Conservation (phyloP, 1,140 invertebrate genomes). For the Bombus sylvicola region DNA sequence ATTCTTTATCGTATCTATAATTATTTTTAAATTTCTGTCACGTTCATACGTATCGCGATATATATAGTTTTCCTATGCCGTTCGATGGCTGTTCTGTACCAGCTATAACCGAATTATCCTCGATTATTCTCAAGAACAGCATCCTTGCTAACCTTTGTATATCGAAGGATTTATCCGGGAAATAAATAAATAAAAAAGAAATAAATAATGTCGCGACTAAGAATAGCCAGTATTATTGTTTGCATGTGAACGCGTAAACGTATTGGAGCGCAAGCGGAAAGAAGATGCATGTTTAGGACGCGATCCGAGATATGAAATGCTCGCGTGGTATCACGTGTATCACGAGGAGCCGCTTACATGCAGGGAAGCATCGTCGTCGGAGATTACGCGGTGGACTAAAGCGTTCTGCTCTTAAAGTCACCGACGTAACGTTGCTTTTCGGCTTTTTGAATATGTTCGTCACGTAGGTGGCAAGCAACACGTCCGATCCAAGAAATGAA, state of each 20-base stretch:
- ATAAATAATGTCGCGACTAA: neutral
- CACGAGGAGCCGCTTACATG: conserved; percentile 29
- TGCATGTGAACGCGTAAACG: neutral
- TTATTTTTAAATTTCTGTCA: too few species aligned
- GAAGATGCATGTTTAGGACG: neutral
- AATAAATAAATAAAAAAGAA: too few species aligned
- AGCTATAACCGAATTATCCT: too few species aligned
- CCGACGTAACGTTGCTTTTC: conserved; percentile 38
- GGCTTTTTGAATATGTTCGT: conserved; percentile 62
- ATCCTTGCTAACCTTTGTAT: too few species aligned
- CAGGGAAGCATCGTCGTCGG: neutral
- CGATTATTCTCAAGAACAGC: too few species aligned
- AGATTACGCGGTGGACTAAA: conserved; percentile 11
- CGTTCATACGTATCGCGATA: too few species aligned
- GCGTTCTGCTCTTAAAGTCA: conserved; percentile 38
- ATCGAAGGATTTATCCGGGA: too few species aligned
- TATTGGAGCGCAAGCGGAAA: too few species aligned
- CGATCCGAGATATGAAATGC: too few species aligned
- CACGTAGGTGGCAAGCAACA: conserved; percentile 62
- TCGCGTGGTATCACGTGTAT: conserved; percentile 1
- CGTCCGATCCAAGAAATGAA: conserved; percentile 70
- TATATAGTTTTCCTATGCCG: too few species aligned
- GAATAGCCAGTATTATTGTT: neutral
- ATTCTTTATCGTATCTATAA: too few species aligned
- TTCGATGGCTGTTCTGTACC: too few species aligned